Percentiles rank a stretch among this genome's conserved stretches.
These are phyloP conservation scores for Hyles vespertilio DNA, from an alignment of 1,140 invertebrate genomes.

Conservation along the genomic window DNA sequence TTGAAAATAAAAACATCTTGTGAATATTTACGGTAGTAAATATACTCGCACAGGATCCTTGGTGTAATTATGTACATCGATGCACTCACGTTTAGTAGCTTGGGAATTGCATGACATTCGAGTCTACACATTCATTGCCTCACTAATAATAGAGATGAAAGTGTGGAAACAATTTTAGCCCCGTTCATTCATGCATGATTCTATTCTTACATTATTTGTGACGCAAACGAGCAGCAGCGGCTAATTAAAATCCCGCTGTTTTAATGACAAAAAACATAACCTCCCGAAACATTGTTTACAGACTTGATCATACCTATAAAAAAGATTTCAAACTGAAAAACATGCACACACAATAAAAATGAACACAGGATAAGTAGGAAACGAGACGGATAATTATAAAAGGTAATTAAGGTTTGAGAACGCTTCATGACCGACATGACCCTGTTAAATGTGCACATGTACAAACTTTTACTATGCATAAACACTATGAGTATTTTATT, in stretches of 20 bases:
- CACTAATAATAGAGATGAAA: constrained; percentile 9
- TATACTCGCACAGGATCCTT: too few species aligned
- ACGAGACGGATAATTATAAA: neutral
- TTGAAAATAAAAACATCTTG: too few species aligned
- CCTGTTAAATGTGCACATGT: constrained; percentile 2
- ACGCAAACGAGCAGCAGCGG: constrained; percentile 1
- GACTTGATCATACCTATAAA: too few species aligned
- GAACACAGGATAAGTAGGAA: constrained; percentile 1
- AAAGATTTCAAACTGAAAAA: constrained; percentile 3
- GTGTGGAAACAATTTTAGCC: constrained; percentile 3
- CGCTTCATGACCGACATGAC: neutral
- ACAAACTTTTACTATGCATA: neutral
- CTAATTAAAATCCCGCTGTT: neutral
- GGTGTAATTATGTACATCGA: too few species aligned
- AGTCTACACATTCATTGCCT: too few species aligned
- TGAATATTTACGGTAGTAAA: too few species aligned
- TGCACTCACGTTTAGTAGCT: too few species aligned
- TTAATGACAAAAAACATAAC: constrained; percentile 1
- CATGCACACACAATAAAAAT: constrained; percentile 10
- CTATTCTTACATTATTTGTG: constrained; percentile 9
- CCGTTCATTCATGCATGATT: constrained; percentile 7
- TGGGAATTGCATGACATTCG: too few species aligned
- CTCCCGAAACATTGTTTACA: neutral
- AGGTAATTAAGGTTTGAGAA: neutral
- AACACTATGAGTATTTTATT: neutral